These are phyloP conservation scores for Caradrina kadenii DNA, from an alignment of 2,888 invertebrate genomes.

Conservation along the genomic window DNA sequence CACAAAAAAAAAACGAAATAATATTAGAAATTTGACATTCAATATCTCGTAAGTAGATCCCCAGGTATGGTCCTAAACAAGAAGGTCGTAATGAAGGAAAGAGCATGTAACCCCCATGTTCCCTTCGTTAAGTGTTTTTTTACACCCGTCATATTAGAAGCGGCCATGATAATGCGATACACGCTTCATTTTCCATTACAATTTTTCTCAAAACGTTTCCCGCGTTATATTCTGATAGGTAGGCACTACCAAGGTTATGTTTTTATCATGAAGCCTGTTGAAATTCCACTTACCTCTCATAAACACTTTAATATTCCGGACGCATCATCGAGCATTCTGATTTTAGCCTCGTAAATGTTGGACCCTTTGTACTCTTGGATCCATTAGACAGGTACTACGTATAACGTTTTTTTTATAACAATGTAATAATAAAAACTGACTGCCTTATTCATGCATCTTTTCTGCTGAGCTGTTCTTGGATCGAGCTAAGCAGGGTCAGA, in stretches of 20 bases:
- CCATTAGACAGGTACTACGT: slow-evolving; percentile 31
- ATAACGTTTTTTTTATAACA: slow-evolving; percentile 15
- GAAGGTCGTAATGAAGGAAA: too few relatives aligned
- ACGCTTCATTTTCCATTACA: not conserved
- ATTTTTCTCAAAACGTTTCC: not conserved
- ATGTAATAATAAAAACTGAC: not conserved
- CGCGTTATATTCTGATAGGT: slow-evolving; percentile 3
- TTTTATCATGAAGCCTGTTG: slow-evolving; percentile 46
- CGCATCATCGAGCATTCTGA: slow-evolving; percentile 46
- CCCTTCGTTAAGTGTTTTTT: too few relatives aligned
- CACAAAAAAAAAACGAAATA: too few relatives aligned
- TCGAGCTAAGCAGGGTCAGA: not conserved
- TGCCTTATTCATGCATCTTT: not conserved
- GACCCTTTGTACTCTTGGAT: slow-evolving; percentile 32
- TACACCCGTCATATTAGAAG: too few relatives aligned
- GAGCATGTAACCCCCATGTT: too few relatives aligned
- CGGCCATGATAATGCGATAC: too few relatives aligned
- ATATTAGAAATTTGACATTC: too few relatives aligned
- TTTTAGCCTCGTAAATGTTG: slow-evolving; percentile 34
- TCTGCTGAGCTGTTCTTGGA: not conserved
- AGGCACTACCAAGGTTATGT: slow-evolving; percentile 14
- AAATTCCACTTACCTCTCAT: slow-evolving; percentile 44
- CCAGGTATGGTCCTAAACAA: too few relatives aligned
- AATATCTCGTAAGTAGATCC: too few relatives aligned
- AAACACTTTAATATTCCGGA: slow-evolving; percentile 49